Evolutionary conservation across 2,888 invertebrate genomes (phyloP).

Genomic region (Chrysodeixis includens): DNA sequence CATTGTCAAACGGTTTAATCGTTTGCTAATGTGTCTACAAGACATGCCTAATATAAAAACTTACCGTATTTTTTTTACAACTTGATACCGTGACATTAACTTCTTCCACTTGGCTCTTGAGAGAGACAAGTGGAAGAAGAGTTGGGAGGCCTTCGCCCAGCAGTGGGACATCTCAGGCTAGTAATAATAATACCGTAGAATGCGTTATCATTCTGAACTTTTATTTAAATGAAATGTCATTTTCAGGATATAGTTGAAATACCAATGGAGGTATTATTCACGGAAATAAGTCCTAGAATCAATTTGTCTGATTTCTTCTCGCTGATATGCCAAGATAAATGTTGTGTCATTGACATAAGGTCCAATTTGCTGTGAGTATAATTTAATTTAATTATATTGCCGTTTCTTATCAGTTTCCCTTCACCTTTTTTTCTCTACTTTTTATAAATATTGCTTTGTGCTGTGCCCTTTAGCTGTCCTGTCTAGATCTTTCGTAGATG

Average conservation of each 20-base stretch:
- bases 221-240: constrained; percentile 27
- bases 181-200: too few species aligned
- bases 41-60: too few species aligned
- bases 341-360: constrained; percentile 86
- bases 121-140: too few species aligned
- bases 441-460: neutral
- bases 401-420: neutral
- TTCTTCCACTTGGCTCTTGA: too few species aligned
- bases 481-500: neutral
- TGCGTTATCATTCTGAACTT: constrained; percentile 2
- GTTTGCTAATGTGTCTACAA: too few species aligned
- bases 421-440: neutral
- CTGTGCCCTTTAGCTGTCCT: neutral
- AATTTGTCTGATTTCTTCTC: constrained; percentile 95
- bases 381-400: constrained; percentile 25
- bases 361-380: constrained; percentile 84
- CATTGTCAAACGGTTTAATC: too few species aligned
- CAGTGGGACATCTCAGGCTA: too few species aligned
- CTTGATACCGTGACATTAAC: too few species aligned
- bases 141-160: too few species aligned
- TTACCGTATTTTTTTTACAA: too few species aligned
- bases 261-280: constrained; percentile 91
- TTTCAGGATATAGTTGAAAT: constrained; percentile 92
- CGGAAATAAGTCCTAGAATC: constrained; percentile 94
- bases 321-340: constrained; percentile 90